Evolutionary conservation across 2,888 invertebrate genomes (phyloP), one percentile per base, ranked within the genome.

Genomic region (Clitarchus hookeri): DNA sequence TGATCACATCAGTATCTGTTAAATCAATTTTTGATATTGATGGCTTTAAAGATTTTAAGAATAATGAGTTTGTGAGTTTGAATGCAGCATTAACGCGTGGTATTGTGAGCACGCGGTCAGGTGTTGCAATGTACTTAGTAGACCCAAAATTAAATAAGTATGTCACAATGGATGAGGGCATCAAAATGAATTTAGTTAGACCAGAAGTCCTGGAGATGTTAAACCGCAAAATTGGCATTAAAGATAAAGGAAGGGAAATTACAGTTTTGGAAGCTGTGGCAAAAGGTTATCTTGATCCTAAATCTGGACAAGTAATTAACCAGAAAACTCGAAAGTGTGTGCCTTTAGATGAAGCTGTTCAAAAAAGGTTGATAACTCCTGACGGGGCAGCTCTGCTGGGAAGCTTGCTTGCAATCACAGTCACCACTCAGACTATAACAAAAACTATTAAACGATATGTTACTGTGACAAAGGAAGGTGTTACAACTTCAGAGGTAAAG

Each of bases 11-110:
- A 0, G 96, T 98, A 27, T 94, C 96, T 9, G 96, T 97, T 90
- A 96, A 96, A 91, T 97, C 97, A 2, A 96, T 98, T 89, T 98
- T 98, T 90, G 96, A 98, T 91, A 97, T 98, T 87, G 97, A 98
- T 89, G 98, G 96, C 86, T 97, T 98, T 90, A 96, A 95, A 90
- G 96, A 97, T 91, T 95, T 96, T 0, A 94, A 95, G 89, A 96
- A 96, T 84, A 95, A 95, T 77, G 96, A 97, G 90, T 96, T 95
- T 90, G 94, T 98, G 89, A 97, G 97, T 88, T 96, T 98, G 90
- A 97, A 97, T 91, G 93, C 94, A 87, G 97, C 97, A 78, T 92
- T 96, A 88, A 94, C 95, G 87, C 96, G 95, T 90, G 96, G 96
- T 88, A 93, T 96, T 90, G 93, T 98, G 84, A 95, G 96, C 90